These are phyloP conservation scores for Chaenodraco wilsoni DNA, from an alignment of 2,797 vertebrate species.

Conservation along the genomic window DNA sequence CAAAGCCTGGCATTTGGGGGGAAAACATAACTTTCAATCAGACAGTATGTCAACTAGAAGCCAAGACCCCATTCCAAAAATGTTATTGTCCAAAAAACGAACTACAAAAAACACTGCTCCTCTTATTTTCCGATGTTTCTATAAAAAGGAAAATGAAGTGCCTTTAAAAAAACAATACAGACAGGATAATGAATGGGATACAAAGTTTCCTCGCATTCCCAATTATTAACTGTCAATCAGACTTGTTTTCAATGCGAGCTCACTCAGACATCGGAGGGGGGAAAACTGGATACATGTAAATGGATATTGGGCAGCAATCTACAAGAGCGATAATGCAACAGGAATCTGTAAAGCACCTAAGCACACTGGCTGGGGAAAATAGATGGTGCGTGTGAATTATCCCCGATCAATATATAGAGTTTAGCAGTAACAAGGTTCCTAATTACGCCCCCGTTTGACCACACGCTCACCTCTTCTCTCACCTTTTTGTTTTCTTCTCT, in stretches of 20 bases:
- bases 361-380: slow-evolving; percentile 51
- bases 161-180: slow-evolving; percentile 9
- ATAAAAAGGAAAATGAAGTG: slow-evolving; percentile 18
- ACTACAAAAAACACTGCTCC: not conserved
- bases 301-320: slow-evolving; percentile 21
- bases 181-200: not conserved
- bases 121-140: slow-evolving; percentile 6
- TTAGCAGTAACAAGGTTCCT: slow-evolving; percentile 68
- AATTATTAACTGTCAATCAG: slow-evolving; percentile 31
- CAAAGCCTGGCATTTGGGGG: not conserved
- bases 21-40: slow-evolving; percentile 24
- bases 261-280: slow-evolving; percentile 3
- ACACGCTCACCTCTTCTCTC: slow-evolving; percentile 66
- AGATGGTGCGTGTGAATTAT: slow-evolving; percentile 72
- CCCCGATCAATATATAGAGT: slow-evolving; percentile 74
- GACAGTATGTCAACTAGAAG: slow-evolving; percentile 11
- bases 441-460: slow-evolving; percentile 76
- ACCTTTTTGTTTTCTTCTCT: slow-evolving; percentile 63
- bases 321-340: slow-evolving; percentile 44
- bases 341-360: slow-evolving; percentile 69
- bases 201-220: slow-evolving; percentile 25
- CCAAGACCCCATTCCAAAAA: not conserved
- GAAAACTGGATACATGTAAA: slow-evolving; percentile 29
- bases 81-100: slow-evolving; percentile 11
- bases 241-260: slow-evolving; percentile 22